These are phyloP conservation scores for Erethizon dorsatum DNA, from an alignment of 2,797 vertebrate genomes.

Conservation along the genomic window DNA sequence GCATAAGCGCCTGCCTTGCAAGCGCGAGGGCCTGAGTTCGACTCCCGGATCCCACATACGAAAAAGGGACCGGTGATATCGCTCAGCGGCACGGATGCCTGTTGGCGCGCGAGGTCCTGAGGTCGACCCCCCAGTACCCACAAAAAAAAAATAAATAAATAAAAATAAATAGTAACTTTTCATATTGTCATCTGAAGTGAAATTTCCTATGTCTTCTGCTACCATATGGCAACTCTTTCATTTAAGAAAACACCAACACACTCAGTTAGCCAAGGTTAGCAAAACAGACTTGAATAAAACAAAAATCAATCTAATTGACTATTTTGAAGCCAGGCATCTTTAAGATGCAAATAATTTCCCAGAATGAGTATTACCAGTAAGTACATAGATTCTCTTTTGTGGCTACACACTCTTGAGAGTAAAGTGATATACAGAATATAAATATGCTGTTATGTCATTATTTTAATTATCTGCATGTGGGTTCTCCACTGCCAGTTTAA, in stretches of 20 bases:
- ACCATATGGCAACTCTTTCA: slow-evolving; percentile 70
- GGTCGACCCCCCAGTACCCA: too few species aligned
- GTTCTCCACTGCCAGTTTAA: slow-evolving; percentile 52
- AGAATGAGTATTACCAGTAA: slow-evolving; percentile 61
- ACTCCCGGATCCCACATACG: too few species aligned
- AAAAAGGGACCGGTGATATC: too few species aligned
- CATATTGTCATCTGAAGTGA: slow-evolving; percentile 64
- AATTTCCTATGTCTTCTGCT: slow-evolving; percentile 67
- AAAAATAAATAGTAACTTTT: slow-evolving; percentile 60
- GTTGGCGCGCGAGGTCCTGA: too few species aligned
- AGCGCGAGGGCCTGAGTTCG: too few species aligned
- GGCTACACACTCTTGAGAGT: slow-evolving; percentile 8
- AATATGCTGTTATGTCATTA: slow-evolving; percentile 61
- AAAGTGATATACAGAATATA: slow-evolving; percentile 61
- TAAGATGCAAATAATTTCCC: slow-evolving; percentile 74
- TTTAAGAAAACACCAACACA: slow-evolving; percentile 72
- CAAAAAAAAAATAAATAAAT: too few species aligned
- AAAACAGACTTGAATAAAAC: slow-evolving; percentile 73
- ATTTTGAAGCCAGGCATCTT: slow-evolving; percentile 75
- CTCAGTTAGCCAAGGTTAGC: slow-evolving; percentile 66
- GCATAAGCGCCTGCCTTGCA: too few species aligned
- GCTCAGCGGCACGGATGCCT: too few species aligned
- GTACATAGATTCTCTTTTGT: slow-evolving; percentile 61
- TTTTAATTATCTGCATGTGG: slow-evolving; percentile 62
- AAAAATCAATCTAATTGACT: slow-evolving; percentile 77